Base-by-base conservation (phyloP, 2,797 vertebrate genomes). In the Pitangus sulphuratus region DNA sequence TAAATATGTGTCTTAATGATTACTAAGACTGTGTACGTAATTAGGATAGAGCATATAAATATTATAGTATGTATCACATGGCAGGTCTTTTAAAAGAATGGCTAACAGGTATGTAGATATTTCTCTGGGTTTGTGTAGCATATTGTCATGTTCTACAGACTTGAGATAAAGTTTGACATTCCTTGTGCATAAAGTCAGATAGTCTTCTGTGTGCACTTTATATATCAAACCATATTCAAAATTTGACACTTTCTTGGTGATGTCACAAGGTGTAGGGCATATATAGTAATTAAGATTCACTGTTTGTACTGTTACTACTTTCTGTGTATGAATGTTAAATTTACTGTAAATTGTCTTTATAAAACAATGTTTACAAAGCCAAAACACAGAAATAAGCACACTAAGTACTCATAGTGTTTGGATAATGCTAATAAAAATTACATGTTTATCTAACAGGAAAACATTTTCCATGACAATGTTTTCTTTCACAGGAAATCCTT, bases 361-460 rank as follows among this genome's bases (percentile, higher is more conserved):
- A 57, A 93, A 89, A 28, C 50, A 44, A 17, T 54, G 15, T 33
- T 89, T 76, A 60, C 33, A 45, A 79, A 76, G 71, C 87, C 84
- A 42, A 84, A 94, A 90, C 68, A 42, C 35, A 80, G 89, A 96
- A 94, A 76, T 93, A 95, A 96, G n/a, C 14, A 72, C 72, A 48
- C 35, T 33, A 65, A 91, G 37, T 94, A 93, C 84, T 93, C 89
- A 26, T 82, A 93, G 33, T 87, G 48, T 60, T 94, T 57, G 62
- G 93, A 80, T 91, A 87, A 88, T 61, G 72, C 83, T 96, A 65
- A 92, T 70, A 86, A 31, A 92, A 91, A 93, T 72, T 84, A 14
- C n/a, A 50, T 93, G 75, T 75, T 93, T 84, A 45, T 76, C 54
- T 91, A 89, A 82, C 44, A 66, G 45, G 22, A 89, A 84, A 93